Evolutionary conservation across 2,888 invertebrate species (phyloP).

Genomic region (Belgica antarctica): DNA sequence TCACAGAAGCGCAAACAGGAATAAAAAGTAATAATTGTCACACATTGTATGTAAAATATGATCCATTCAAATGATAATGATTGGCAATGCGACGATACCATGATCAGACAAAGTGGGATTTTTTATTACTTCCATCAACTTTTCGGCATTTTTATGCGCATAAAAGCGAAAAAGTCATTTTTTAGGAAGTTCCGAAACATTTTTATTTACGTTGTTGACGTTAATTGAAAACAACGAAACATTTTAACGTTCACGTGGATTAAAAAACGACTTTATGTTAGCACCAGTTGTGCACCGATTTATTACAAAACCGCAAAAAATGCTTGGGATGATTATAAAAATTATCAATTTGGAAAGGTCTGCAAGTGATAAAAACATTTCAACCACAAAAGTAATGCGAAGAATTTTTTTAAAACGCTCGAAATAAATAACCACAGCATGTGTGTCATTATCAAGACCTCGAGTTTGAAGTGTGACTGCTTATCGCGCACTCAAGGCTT

Average conservation of each 20-base stretch:
- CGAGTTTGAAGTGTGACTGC: neutral
- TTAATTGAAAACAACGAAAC: constrained; percentile 3
- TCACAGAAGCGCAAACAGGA: neutral
- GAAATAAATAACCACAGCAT: neutral
- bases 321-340: too few species aligned
- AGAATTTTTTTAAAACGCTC: neutral
- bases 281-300: too few species aligned
- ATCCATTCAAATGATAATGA: constrained; percentile 40
- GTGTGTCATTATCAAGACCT: neutral
- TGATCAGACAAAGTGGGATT: neutral
- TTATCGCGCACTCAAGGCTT: neutral
- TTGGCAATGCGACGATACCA: constrained; percentile 27
- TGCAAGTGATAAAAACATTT: neutral
- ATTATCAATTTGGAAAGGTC: too few species aligned
- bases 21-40: constrained; percentile 37
- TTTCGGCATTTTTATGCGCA: neutral
- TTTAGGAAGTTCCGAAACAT: constrained; percentile 25
- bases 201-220: neutral
- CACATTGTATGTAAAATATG: constrained; percentile 38
- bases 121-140: neutral
- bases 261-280: too few species aligned
- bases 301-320: too few species aligned
- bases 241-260: constrained; percentile 3
- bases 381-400: neutral
- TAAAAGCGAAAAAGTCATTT: neutral